Evolutionary conservation across 2,113 vertebrate genomes (phyloP), one percentile per base, ranked within the genome.

Genomic region (Mionectes macconnelli): DNA sequence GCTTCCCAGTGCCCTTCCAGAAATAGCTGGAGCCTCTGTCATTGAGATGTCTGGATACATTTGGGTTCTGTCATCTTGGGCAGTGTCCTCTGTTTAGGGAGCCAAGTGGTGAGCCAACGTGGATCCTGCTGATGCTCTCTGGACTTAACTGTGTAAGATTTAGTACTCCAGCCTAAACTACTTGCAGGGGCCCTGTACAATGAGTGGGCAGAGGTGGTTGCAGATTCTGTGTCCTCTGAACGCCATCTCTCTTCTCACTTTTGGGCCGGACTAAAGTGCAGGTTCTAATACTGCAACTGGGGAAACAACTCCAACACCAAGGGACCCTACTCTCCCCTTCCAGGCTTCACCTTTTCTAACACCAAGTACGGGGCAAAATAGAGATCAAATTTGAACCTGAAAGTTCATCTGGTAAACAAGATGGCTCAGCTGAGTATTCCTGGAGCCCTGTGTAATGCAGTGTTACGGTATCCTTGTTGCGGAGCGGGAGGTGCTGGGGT

Each of bases 231-330:
- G 1, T 24, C 1, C 28, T 37, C 39, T 62, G 18, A 62, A 19
- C 10, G 10, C 7, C 0, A 0, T 39, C 39, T 64, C 35, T 75
- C 37, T 50, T 28, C 45, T 79, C 18, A 6, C 22, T 40, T 10
- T 5, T 47, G 27, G 28, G 10, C 19, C n/a, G 19, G 31, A 49
- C 14, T 20, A 20, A 35, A 9, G 28, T 31, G 5, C 33, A 28
- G 53, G 4, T 42, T 39, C 35, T 25, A 28, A 30, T 44, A 5
- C 16, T n/a, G 44, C 64, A 67, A 18, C 39, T 47, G 31, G 44
- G 42, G 4, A 45, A 53, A 22, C 1, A 2, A 1, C 31, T 66
- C 42, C 37, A 37, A 0, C 17, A 17, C 22, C 17, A 8, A 18
- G 14, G 45, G 20, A 17, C 33, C 49, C 23, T 30, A 0, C 74